Base-by-base conservation (phyloP, 2,797 vertebrate genomes). In the Ataeniobius toweri region DNA sequence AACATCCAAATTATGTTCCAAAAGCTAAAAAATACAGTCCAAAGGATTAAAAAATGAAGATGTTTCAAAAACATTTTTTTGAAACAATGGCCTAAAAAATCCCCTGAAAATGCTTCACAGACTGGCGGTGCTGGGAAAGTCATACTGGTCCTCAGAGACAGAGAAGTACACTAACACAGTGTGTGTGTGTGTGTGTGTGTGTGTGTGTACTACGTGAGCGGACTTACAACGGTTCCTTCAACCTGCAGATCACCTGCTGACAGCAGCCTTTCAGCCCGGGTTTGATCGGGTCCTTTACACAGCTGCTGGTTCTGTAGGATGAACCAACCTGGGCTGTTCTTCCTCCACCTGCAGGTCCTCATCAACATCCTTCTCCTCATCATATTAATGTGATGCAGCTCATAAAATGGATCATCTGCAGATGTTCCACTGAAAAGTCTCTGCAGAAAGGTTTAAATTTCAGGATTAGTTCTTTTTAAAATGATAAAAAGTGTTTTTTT, bases 151-250 rank as follows among this genome's bases (percentile, higher is more conserved):
- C 44, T 46, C 44, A 46, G 44, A 46, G 44, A 8, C 44, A 46
- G 6, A 7, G 1, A 10, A 46, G 6, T 46, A 46, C 44, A 46
- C 44, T 7, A 46, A 46, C 44, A 46, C 44, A 46, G 41, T 14
- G 58, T 31, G 73, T 22, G 59, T 24, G 26, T 12, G 41, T 14
- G 58, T 31, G 73, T 22, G 59, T 24, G 26, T 12, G 55, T 36
- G 41, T 24, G 44, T 7, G 28, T 14, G 3, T n/a, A 36, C 71
- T 79, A 74, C 26, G 71, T 74, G 77, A 79, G 63, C 44, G 20
- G 26, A 50, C 48, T 14, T 18, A 69, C 51, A 74, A 6, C 4
- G 13, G 46, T 39, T 20, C 18, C 24, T 44, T 50, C 48, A 50
- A 9, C 3, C 48, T 50, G 48, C 48, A 50, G 48, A 12, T 63